A percentile compares a stretch with the other conserved stretches of the same genome.
Conservation (phyloP, 2,113 vertebrate genomes). For the Pyrgilauda ruficollis region DNA sequence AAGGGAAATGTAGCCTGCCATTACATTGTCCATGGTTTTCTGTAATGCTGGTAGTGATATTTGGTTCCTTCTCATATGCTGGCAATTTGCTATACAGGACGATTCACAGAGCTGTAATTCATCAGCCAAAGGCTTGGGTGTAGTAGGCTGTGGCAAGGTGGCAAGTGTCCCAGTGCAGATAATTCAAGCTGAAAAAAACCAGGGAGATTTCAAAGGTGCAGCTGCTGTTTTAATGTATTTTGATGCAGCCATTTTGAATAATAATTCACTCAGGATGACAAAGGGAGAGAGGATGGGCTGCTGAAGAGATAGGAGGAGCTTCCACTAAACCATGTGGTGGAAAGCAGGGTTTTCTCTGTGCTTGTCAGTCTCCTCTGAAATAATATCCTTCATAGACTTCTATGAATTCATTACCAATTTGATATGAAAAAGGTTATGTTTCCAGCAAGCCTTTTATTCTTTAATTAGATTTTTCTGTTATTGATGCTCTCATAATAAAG, state of each 20-base stretch:
- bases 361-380: not conserved
- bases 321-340: not conserved
- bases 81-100: not conserved
- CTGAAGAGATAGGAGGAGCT: not conserved
- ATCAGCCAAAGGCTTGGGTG: not conserved
- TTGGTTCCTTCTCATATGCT: not conserved
- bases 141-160: not conserved
- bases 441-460: conserved; percentile 21
- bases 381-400: not conserved
- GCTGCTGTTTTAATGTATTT: not conserved
- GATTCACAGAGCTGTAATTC: conserved; percentile 12
- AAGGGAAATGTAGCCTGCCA: not conserved
- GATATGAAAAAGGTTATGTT: conserved; percentile 20
- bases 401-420: conserved; percentile 15
- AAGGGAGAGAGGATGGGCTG: not conserved
- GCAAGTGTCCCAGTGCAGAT: not conserved
- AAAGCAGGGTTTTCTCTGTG: not conserved
- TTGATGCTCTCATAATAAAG: conserved; percentile 45
- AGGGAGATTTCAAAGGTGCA: not conserved
- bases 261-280: not conserved
- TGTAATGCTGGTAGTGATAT: not conserved
- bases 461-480: conserved; percentile 54
- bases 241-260: not conserved
- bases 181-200: not conserved
- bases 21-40: not conserved